Conservation (phyloP, 1,140 invertebrate species). For the Ridgeia piscesae region DNA sequence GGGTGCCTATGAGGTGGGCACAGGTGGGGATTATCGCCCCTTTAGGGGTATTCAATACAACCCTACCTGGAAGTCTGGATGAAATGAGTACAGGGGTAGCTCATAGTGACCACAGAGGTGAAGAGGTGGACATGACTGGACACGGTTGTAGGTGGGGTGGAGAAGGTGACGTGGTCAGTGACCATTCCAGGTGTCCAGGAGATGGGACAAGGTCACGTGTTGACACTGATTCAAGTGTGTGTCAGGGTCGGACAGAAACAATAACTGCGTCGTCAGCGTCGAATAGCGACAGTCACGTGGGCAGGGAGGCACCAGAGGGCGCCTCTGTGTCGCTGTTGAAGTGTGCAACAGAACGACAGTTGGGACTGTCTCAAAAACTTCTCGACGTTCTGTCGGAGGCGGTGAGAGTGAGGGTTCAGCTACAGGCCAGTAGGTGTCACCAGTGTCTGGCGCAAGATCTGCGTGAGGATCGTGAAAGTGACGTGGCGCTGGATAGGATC, state of each 20-base stretch:
- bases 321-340: not conserved
- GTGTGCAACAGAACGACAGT: not conserved
- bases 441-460: slow-evolving; percentile 47
- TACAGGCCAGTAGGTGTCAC: slow-evolving; percentile 70
- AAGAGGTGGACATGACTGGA: not conserved
- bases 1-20: not conserved
- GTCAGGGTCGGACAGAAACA: not conserved
- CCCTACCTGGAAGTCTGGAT: not conserved
- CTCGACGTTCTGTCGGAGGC: slow-evolving; percentile 64
- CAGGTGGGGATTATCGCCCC: not conserved
- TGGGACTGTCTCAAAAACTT: slow-evolving; percentile 9
- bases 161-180: not conserved
- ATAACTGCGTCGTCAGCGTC: not conserved
- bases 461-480: not conserved
- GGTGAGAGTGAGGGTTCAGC: slow-evolving; percentile 66
- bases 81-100: not conserved
- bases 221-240: not conserved
- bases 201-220: not conserved
- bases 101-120: not conserved
- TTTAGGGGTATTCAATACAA: not conserved
- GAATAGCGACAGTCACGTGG: not conserved
- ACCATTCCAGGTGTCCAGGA: not conserved
- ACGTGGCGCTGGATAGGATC: not conserved
- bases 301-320: not conserved
- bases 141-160: not conserved